phyloP scores from a whole-genome alignment of 2,113 vertebrate genomes.

The Cygnus atratus region DNA sequence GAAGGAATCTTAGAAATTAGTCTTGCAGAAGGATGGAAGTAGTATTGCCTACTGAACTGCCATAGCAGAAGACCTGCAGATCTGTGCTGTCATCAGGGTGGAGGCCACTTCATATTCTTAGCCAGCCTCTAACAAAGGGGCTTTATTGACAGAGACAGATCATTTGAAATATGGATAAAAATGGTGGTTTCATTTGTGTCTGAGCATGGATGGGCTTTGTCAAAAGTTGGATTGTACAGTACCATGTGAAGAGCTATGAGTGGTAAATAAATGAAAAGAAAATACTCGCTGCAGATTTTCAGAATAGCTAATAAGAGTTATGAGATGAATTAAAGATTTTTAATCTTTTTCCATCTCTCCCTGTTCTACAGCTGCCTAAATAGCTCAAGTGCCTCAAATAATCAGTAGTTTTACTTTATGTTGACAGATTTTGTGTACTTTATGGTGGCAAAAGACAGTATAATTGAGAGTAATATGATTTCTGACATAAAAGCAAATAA shows the following conservation, averaged over 20 bases:
- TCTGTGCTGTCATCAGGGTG: background rate
- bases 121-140: background rate
- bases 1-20: background rate
- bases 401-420: background rate
- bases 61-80: background rate
- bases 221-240: background rate
- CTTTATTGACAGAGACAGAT: background rate
- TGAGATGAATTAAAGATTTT: background rate
- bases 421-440: background rate
- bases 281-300: background rate
- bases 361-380: background rate
- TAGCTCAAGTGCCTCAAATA: background rate
- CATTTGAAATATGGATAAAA: background rate
- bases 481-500: background rate
- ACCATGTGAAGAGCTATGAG: background rate
- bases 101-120: fast-evolving
- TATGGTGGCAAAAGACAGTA: background rate
- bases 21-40: background rate
- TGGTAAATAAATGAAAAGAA: background rate
- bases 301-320: background rate
- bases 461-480: background rate
- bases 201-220: background rate
- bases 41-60: background rate
- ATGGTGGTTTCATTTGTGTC: background rate
- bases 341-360: background rate